A percentile compares a stretch with the other conserved stretches of the same genome.
phyloP scores from a whole-genome alignment of 2,888 invertebrate genomes.

The Apotomis capreana region DNA sequence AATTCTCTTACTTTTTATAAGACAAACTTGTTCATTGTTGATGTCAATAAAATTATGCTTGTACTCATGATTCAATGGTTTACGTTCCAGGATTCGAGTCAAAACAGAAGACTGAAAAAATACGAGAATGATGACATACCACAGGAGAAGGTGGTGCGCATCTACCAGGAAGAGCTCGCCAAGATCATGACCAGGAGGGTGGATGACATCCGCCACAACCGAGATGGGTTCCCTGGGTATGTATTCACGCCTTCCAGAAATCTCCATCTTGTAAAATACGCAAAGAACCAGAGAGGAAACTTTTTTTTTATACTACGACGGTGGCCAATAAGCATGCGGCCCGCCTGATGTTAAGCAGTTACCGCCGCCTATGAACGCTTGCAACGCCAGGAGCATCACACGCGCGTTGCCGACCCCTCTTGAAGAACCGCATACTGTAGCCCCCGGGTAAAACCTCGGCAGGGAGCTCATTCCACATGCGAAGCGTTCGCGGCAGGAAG shows the following conservation, averaged over 20 bases:
- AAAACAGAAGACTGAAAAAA: slow-evolving; percentile 90
- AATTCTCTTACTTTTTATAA: not conserved
- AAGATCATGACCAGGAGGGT: slow-evolving; percentile 93
- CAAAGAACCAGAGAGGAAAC: not conserved
- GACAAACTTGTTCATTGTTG: too few relatives aligned
- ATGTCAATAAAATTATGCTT: not conserved
- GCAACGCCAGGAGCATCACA: too few relatives aligned
- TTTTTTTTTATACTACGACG: too few relatives aligned
- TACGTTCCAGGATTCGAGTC: slow-evolving; percentile 83
- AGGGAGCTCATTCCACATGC: too few relatives aligned
- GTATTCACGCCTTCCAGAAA: slow-evolving; percentile 49
- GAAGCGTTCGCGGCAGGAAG: too few relatives aligned
- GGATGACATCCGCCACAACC: slow-evolving; percentile 88
- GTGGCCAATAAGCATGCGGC: too few relatives aligned
- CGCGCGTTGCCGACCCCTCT: too few relatives aligned
- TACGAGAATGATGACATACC: slow-evolving; percentile 97
- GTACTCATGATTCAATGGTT: not conserved
- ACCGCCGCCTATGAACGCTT: too few relatives aligned
- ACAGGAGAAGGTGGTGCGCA: slow-evolving; percentile 96
- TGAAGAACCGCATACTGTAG: too few relatives aligned
- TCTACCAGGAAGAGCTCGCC: slow-evolving; percentile 97
- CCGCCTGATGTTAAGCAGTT: too few relatives aligned
- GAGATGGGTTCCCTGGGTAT: slow-evolving; percentile 92
- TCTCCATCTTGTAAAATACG: not conserved
- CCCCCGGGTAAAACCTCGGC: too few relatives aligned